phyloP scores from a whole-genome alignment of 1,140 invertebrate genomes.

The Ridgeia piscesae region DNA sequence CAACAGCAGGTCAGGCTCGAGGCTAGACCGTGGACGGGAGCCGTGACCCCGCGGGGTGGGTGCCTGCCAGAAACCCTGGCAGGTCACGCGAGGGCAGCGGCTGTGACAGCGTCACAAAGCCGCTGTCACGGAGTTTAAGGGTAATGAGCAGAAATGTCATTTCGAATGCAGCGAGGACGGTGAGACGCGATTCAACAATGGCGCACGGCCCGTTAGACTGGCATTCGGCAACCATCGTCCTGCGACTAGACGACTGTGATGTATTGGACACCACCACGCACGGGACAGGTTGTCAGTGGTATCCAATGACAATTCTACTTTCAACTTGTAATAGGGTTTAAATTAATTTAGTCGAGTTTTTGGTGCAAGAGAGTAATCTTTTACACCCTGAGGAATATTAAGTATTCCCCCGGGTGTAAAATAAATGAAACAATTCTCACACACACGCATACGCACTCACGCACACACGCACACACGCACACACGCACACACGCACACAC shows the following conservation, averaged over 20 bases:
- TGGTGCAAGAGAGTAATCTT: no score
- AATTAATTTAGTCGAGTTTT: no score
- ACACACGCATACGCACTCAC: no score
- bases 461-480: no score
- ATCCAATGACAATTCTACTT: no score
- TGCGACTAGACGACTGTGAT: background rate
- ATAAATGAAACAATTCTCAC: no score
- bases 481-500: no score
- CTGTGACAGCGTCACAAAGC: background rate
- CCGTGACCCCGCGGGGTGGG: background rate
- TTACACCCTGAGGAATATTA: no score
- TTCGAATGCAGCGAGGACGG: background rate
- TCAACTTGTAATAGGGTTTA: no score
- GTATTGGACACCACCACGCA: background rate
- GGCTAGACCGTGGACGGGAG: background rate
- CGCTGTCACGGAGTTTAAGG: background rate
- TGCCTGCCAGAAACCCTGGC: background rate
- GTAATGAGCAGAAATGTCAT: background rate
- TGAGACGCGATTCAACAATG: background rate
- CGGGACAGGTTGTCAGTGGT: background rate
- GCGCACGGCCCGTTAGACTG: background rate
- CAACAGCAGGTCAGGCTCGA: background rate
- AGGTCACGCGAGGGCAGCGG: background rate
- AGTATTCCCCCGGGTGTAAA: no score
- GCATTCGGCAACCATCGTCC: background rate